Conservation (phyloP, 2,113 vertebrate genomes). For the Sinocyclocheilus grahami region DNA sequence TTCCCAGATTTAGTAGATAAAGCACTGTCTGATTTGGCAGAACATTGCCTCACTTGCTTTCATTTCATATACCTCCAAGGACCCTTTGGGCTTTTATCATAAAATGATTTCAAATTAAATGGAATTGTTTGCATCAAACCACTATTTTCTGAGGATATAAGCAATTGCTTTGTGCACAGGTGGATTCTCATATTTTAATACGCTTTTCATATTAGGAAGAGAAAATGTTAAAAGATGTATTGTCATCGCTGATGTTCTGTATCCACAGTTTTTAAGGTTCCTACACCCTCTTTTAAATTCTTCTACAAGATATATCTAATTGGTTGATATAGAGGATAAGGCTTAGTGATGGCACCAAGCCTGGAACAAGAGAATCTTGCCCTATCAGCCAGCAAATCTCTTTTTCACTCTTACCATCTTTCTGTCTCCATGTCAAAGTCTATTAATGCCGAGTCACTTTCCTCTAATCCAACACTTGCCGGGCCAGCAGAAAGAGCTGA, state of each 20-base stretch:
- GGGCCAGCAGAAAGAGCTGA: conserved; percentile 59
- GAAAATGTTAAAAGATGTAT: not conserved
- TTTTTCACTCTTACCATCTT: conserved; percentile 10
- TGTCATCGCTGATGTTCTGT: not conserved
- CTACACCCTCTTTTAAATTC: not conserved
- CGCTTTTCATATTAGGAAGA: not conserved
- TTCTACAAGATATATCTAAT: conserved; percentile 3
- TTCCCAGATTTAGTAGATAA: conserved; percentile 12
- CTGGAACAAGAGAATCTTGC: conserved; percentile 1
- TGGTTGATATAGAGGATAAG: conserved; percentile 8
- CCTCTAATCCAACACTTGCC: conserved; percentile 50
- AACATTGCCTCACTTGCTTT: not conserved
- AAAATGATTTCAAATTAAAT: not conserved
- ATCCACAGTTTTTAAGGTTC: not conserved
- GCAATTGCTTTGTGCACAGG: not conserved
- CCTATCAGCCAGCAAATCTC: not conserved
- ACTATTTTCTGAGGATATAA: not conserved
- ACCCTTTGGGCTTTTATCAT: not conserved
- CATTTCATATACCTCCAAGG: not conserved
- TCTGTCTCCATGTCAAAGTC: conserved; percentile 31
- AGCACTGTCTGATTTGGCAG: not conserved
- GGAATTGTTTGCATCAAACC: not conserved
- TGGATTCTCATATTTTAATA: not conserved
- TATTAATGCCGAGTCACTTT: conserved; percentile 61
- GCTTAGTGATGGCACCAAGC: conserved; percentile 2